Evolutionary conservation across 2,797 vertebrate genomes (phyloP).

Genomic region (Staurois parvus): DNA sequence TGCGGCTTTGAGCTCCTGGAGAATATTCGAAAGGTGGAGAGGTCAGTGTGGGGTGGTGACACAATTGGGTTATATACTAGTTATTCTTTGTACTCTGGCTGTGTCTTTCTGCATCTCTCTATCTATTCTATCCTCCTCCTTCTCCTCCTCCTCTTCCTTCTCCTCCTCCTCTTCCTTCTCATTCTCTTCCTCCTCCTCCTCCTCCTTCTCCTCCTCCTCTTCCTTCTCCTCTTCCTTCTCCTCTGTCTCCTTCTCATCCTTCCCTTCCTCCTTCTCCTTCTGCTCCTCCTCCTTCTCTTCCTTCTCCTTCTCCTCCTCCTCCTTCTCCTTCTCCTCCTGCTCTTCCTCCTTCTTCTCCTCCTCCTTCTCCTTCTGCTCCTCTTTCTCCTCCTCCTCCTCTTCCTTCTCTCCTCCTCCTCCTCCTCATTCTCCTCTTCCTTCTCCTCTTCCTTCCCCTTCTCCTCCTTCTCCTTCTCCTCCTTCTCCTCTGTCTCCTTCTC

Average conservation of each 20-base stretch:
- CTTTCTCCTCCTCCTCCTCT: not conserved
- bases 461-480: too few relatives aligned
- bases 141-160: too few relatives aligned
- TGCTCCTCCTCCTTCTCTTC: not conserved
- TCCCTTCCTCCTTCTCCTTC: not conserved
- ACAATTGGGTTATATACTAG: too few relatives aligned
- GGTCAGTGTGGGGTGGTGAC: too few relatives aligned
- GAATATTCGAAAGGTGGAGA: too few relatives aligned
- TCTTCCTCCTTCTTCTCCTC: not conserved
- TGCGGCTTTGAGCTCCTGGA: too few relatives aligned
- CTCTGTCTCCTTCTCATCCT: not conserved
- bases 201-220: not conserved
- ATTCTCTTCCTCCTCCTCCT: rapidly evolving
- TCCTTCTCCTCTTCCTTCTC: not conserved
- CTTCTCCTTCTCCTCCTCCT: not conserved
- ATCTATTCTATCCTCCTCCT: not conserved
- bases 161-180: not conserved
- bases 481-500: too few relatives aligned
- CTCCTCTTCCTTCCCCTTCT: too few relatives aligned
- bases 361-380: not conserved
- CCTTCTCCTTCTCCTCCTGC: not conserved
- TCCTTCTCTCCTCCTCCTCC: not conserved
- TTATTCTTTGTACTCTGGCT: not conserved
- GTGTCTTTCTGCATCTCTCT: not conserved
- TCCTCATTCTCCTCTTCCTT: too few relatives aligned